Evolutionary conservation across 53 echinoderm and acorn worm genomes (phyloP), one percentile per base, ranked within the genome.

Genomic region (Patiria pectinifera): DNA sequence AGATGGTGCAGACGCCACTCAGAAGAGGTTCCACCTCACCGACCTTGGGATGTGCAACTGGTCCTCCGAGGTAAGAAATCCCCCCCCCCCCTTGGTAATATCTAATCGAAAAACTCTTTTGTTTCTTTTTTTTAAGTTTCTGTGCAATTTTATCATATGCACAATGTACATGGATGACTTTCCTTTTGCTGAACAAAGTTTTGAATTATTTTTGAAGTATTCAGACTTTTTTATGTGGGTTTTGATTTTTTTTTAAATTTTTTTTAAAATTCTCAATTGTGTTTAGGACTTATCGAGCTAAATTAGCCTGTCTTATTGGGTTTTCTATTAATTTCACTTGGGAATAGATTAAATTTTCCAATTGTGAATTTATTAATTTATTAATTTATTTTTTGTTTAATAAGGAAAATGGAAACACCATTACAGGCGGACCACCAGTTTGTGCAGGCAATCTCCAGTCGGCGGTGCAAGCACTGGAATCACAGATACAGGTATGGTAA

Each of bases 391-490:
- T 71, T 21, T 35, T 35, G 35, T 35, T 35, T 35, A 35, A 35
- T 35, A 71, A 86, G 86, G 86, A 86, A 86, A 86, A 59, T 82
- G 58, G 22, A 35, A 25, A 26, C 21, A 60, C 11, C 71, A 48
- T 11, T 22, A 49, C 26, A 49, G 11, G 74, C 3, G 21, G 47
- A 49, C 21, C 4, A 1, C 7, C 53, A 45, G 70, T 13, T 5
- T 94, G 91, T 79, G 71, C 77, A 18, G 91, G 60, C 5, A 94
- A 89, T 78, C 74, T 92, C 4, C 76, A 59, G 80, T 91, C 91
- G 23, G 94, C 89, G 11, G 84, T 89, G 11, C 82, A 70, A 78
- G 94, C 94, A 23, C 35, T 94, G 15, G 89, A 94, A 85, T 45
- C 89, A 16, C 87, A 92, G n/a, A 60, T 88, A 66, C 94, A 94